phyloP scores from a whole-genome alignment of 2,888 invertebrate species.

The Ormyrus labotus region DNA sequence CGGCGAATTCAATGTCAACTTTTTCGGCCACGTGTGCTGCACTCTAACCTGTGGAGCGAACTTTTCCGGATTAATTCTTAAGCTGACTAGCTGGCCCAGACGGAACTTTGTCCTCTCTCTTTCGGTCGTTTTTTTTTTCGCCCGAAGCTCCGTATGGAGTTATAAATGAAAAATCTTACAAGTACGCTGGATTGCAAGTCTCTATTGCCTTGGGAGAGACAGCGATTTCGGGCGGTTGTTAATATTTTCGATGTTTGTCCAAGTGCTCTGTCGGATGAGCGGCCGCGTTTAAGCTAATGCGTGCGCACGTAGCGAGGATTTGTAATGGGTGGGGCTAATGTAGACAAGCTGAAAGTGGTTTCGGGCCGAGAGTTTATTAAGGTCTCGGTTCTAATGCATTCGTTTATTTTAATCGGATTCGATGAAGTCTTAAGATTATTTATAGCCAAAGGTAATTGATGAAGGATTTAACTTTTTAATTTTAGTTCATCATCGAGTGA shows the following conservation, averaged over 20 bases:
- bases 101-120: neutral
- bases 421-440: too few species aligned
- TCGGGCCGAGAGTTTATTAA: too few species aligned
- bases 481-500: too few species aligned
- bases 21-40: constrained; percentile 35
- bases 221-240: neutral
- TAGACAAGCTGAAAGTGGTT: too few species aligned
- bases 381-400: too few species aligned
- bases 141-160: neutral
- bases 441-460: too few species aligned
- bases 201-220: too few species aligned
- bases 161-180: constrained; percentile 34
- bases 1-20: constrained; percentile 47
- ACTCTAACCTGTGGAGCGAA: constrained; percentile 45
- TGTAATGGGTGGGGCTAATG: too few species aligned
- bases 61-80: constrained; percentile 46
- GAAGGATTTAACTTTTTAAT: too few species aligned
- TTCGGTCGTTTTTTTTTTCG: neutral
- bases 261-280: neutral
- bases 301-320: neutral
- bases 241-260: constrained; percentile 1
- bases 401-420: too few species aligned
- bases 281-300: constrained; percentile 12
- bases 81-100: constrained; percentile 8
- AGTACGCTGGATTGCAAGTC: neutral